Conservation (phyloP, 2,797 vertebrate species). For the Pseudochromis fuscus region DNA sequence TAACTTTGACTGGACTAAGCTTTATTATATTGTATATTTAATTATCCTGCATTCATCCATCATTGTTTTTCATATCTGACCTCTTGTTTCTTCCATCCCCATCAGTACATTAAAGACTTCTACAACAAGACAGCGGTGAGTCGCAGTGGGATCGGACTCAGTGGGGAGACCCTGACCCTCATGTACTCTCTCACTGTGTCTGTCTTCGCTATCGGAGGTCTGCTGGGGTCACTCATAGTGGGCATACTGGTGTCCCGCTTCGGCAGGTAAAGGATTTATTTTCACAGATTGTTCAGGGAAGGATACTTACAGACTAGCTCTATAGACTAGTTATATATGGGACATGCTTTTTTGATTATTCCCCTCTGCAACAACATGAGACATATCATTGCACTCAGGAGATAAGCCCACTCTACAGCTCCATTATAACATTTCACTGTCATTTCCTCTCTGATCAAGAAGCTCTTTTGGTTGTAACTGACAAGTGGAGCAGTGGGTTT, state of each 20-base stretch:
- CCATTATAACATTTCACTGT: no score
- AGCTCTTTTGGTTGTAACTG: no score
- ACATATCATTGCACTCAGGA: no score
- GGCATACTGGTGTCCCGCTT: constrained; percentile 88
- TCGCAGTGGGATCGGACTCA: constrained; percentile 84
- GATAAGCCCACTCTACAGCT: no score
- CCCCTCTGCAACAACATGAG: no score
- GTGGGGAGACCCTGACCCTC: constrained; percentile 81
- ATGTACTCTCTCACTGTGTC: constrained; percentile 93
- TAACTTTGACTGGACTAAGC: neutral
- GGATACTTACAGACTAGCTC: no score
- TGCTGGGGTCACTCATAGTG: constrained; percentile 89
- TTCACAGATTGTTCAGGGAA: neutral
- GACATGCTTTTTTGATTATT: no score
- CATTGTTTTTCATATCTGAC: neutral
- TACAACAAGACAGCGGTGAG: constrained; percentile 88
- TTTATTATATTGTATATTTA: neutral
- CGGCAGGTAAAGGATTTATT: constrained; percentile 85
- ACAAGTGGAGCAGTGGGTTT: no score
- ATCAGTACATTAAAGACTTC: constrained; percentile 92
- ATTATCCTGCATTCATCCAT: neutral
- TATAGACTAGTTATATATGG: no score
- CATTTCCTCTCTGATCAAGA: no score
- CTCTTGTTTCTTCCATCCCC: neutral
- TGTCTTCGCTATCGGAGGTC: constrained; percentile 90